These are phyloP conservation scores for Halictus ligatus DNA, from an alignment of 2,888 invertebrate species.

Conservation along the genomic window DNA sequence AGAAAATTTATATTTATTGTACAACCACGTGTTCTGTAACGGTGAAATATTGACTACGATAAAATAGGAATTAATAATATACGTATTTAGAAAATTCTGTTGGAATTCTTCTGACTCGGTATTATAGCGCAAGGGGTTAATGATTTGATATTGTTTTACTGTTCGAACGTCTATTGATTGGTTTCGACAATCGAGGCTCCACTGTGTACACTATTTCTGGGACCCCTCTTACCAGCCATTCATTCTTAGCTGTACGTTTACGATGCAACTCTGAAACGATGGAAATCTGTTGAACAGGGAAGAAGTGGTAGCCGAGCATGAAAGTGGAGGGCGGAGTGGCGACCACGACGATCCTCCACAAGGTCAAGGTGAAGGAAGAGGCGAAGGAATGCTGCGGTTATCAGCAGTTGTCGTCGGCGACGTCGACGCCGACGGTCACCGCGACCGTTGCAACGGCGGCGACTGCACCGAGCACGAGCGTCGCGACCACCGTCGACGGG, in stretches of 20 bases:
- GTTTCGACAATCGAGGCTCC: too few relatives aligned
- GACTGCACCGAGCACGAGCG: constrained; percentile 43
- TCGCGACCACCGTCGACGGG: constrained; percentile 47
- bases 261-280: constrained; percentile 21
- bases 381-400: constrained; percentile 78
- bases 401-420: constrained; percentile 61
- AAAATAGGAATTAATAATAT: too few relatives aligned
- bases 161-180: too few relatives aligned
- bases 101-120: too few relatives aligned
- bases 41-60: too few relatives aligned
- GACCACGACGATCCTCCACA: constrained; percentile 75
- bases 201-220: too few relatives aligned
- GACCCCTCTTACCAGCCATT: too few relatives aligned
- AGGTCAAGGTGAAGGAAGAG: constrained; percentile 83
- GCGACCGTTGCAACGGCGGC: constrained; percentile 35
- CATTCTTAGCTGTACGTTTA: neutral
- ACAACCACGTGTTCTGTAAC: too few relatives aligned
- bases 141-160: too few relatives aligned
- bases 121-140: too few relatives aligned
- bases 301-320: constrained; percentile 73
- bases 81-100: too few relatives aligned
- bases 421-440: constrained; percentile 40
- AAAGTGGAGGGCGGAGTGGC: constrained; percentile 80
- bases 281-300: constrained; percentile 58
- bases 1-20: too few relatives aligned